Evolutionary conservation across 2,113 vertebrate genomes (phyloP), one percentile per base, ranked within the genome.

Genomic region (Eleginops maclovinus): DNA sequence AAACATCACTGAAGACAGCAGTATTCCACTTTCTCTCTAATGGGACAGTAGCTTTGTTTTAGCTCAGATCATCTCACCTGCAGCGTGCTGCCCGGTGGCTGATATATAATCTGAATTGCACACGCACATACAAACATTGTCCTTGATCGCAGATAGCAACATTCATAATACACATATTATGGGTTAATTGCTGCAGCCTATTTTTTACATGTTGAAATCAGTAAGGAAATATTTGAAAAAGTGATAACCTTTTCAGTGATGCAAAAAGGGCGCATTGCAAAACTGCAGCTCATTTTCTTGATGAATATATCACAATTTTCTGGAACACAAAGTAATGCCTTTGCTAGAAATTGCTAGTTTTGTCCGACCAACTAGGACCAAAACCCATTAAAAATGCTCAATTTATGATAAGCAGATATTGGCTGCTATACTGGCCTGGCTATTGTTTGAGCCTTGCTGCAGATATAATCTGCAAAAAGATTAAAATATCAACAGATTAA

Each of bases 61-160:
- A 60, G 50, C 74, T 84, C 66, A 75, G 87, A 84, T 90, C 80
- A 85, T 76, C 73, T 87, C 79, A 82, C 84, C 87, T 83, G 78
- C 77, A 79, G 70, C 59, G 31, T 62, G 75, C 74, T 80, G 75
- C 63, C 50, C 50, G 24, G 67, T n/a, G 56, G 68, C 70, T 84
- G 78, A 75, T 78, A 76, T 58, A 68, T 77, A 76, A 80, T 74
- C 72, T 88, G 24, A 77, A 49, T 68, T 66, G 51, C 15, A 56
- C 19, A 64, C 36, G 47, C 16, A 79, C 36, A 69, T 41, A 40
- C n/a, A 75, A 26, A 53, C 47, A 58, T 63, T 43, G 70, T 63
- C 46, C 40, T 24, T 55, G 59, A 61, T 21, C 22, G 8, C 53
- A 59, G 56, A 60, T 67, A 22, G 24, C 64, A 49, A 11, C 24